Base-by-base conservation (phyloP, 2,888 invertebrate species). In the Orchesella flavescens region DNA sequence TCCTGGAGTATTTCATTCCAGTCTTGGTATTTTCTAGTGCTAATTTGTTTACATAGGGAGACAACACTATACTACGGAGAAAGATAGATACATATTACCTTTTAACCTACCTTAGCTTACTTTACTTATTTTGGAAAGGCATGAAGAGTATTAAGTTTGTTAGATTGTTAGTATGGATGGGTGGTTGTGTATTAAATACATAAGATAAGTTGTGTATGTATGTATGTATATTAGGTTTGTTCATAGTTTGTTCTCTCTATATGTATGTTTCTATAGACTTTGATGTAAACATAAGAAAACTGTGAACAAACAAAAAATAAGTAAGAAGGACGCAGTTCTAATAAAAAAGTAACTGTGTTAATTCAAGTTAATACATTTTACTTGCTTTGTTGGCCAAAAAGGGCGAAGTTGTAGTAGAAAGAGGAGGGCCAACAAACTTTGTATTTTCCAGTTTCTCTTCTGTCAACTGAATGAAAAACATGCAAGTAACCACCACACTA, bases 311-410 rank as follows among this genome's bases (percentile, higher is more conserved):
- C 15, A 17, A 72, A 55, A 43, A 21, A 15, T 19, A 71, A 43
- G 57, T n/a, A 19, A 72, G 73, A 59, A 73, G 15, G n/a, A 4
- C 34, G 17, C 73, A 61, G 61, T 61, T 73, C 46, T 61, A 44
- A 73, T 61, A 73, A 73, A 72, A 73, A 61, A 59, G 73, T 73
- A 61, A 73, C 73, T 44, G 73, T 73, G 73, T 61, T 73, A 73
- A 73, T 73, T 73, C 59, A 44, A 61, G 23, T 61, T 73, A 73
- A 73, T 61, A 59, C 73, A 61, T 73, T 72, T 21, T 59, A 46
- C 17, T 43, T 34, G 12, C 53, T 68, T 12, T 63, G 9, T 43
- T 7, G 23, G 53, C 19, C 34, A 34, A 34, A 34, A 34, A 34
- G 34, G 34, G 34, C 34, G 34, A 34, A 34, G 34, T 34, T 34